Evolutionary conservation across 2,797 vertebrate species (phyloP), one percentile per base, ranked within the genome.

Genomic region (Paramormyrops hopkinsi): DNA sequence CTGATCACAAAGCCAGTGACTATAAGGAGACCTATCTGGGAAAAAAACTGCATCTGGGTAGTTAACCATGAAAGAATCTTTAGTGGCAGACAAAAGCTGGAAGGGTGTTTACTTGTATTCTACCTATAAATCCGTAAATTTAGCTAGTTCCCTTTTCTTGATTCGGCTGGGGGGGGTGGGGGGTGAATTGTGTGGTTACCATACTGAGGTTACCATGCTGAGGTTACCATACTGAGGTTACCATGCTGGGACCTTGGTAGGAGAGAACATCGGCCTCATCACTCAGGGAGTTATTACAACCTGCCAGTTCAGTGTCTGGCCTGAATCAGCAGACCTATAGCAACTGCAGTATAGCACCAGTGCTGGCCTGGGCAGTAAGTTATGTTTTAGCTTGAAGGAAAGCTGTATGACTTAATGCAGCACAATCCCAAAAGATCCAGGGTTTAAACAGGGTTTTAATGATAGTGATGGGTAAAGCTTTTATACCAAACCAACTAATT

Each of bases 31-130:
- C 51, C 51, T 53, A n/a, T 82, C 17, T 54, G 59, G 41, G 25
- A 25, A 25, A 7, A 53, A 82, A 41, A 82, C 19, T 29, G 65
- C 84, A 89, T 46, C 48, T 85, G 90, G 92, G 89, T 94, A 95
- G 94, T 95, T 94, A 94, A 92, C 91, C 92, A 92, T 92, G 91
- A 93, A 92, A 17, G 90, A 86, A 90, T 46, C 54, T 90, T 91
- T 90, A 93, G 93, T 93, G 92, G 92, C 91, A 91, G 90, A 91
- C 90, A 69, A 92, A 93, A 90, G 91, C 90, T 92, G 91, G 94
- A 93, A 93, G 94, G 93, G 94, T 93, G 94, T 92, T 93, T 91
- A 94, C 91, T 91, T 92, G 91, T 88, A 89, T 79, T 54, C 91
- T 92, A 92, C 65, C 76, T 94, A 92, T 48, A 22, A 44, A 89